These are phyloP conservation scores for Celastrina argiolus DNA, from an alignment of 2,888 invertebrate species.

Conservation along the genomic window DNA sequence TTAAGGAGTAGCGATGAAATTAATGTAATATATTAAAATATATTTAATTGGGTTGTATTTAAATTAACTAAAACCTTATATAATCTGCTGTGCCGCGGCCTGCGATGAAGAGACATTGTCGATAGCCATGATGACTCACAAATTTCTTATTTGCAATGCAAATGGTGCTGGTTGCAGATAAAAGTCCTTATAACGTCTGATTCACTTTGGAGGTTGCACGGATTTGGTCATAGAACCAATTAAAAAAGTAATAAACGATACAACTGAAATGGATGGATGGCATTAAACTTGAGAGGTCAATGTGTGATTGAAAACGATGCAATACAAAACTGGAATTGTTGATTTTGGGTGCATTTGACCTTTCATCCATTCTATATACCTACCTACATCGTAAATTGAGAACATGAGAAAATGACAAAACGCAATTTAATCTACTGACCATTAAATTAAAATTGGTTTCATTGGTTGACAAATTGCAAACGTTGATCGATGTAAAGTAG, in stretches of 20 bases:
- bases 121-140: background rate
- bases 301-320: background rate
- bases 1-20: too few species aligned
- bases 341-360: background rate
- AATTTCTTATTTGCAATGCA: background rate
- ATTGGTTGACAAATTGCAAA: background rate
- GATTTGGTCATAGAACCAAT: background rate
- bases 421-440: background rate
- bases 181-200: background rate
- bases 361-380: background rate
- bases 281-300: constrained; percentile 15
- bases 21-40: background rate
- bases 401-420: background rate
- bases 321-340: background rate
- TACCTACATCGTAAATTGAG: background rate
- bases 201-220: background rate
- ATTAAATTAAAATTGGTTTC: background rate
- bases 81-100: background rate
- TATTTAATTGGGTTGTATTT: background rate
- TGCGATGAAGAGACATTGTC: background rate
- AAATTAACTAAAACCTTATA: background rate
- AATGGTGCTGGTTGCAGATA: constrained; percentile 3
- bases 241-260: constrained; percentile 2
- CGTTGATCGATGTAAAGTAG: background rate
- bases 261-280: background rate